Evolutionary conservation across 2,113 vertebrate species (phyloP), one percentile per base, ranked within the genome.

Genomic region (Sturnus vulgaris): DNA sequence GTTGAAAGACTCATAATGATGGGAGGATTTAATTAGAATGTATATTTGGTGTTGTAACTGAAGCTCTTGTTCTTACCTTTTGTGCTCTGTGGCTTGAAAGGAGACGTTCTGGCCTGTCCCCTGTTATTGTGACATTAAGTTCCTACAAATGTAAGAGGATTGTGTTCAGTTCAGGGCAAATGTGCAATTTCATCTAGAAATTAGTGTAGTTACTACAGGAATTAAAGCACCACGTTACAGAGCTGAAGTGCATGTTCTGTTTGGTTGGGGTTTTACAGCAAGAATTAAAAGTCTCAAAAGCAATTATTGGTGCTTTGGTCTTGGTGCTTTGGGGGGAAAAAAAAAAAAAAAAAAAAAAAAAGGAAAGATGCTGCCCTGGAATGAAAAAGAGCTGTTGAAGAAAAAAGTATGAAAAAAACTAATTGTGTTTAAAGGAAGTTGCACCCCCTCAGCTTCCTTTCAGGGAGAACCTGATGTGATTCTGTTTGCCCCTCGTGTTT

Each of bases 91-190:
- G 73, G 33, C 60, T 82, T 80, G 82, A 30, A 84, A 65, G 60
- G 65, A 71, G 73, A 27, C 0, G 4, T 65, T 49, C 55, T 86
- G 76, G 24, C 3, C 0, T 42, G 1, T 44, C 37, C 30, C 12
- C 39, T 25, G 8, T n/a, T 71, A 3, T 3, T 76, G 33, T 25
- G 50, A 49, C 49, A 25, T 73, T 15, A 42, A 40, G 37, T 52
- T 66, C 27, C 52, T 60, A 82, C 33, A 60, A 66, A 12, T 7
- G 27, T 68, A 24, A 59, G 64, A 78, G 52, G 37, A 35, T 27
- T 47, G n/a, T 53, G 31, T 69, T 88, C 1, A 7, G 44, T 57
- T 90, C 44, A 35, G 81, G 44, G 56, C 13, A 84, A 75, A 39
- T 13, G n/a, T 75, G 57, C n/a, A 35, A 11, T 35, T 94, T 73